Evolutionary conservation across 2,888 invertebrate genomes (phyloP), one percentile per base, ranked within the genome.

Genomic region (Callosobruchus maculatus): DNA sequence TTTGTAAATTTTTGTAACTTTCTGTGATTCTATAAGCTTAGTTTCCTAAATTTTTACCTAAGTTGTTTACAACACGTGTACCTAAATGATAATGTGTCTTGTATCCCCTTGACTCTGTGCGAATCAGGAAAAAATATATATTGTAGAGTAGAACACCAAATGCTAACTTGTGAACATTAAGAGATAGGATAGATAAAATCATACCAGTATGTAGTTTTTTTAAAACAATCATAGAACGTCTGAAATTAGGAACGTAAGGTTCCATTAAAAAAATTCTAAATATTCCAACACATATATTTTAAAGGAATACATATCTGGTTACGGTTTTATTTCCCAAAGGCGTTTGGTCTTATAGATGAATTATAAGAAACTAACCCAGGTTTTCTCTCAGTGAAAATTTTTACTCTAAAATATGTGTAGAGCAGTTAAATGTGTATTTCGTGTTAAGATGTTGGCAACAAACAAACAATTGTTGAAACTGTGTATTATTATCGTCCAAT

Each of bases 31-130:
- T 85, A 80, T 82, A 76, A 77, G 76, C 77, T 78, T 80, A 79
- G 79, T 78, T 76, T 82, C 81, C 80, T 77, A 81, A 84, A 84
- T 82, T 83, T 77, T 80, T 81, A 81, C 80, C 79, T 82, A 81
- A 81, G 78, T 80, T 81, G 78, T 79, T 79, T 78, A 68, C 21
- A 82, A 83, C 83, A 77, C 83, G 77, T 83, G 84, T 85, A 85
- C 85, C 85, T 85, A 84, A 84, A 80, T 82, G 82, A 82, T 81
- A 82, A 83, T 84, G 85, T 85, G 84, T 85, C 84, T 85, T 84
- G 79, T 78, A 81, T 70, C 70, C 74, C 72, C 75, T 73, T 77
- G 78, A 82, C 84, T 84, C 84, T 84, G 84, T 82, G 85, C 83
- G 82, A 81, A 82, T 84, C 82, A 81, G 82, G 81, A 84, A 80